A percentile compares a stretch with the other conserved stretches of the same genome.
These are phyloP conservation scores for Coilia nasus DNA, from an alignment of 2,797 vertebrate species.

Conservation along the genomic window DNA sequence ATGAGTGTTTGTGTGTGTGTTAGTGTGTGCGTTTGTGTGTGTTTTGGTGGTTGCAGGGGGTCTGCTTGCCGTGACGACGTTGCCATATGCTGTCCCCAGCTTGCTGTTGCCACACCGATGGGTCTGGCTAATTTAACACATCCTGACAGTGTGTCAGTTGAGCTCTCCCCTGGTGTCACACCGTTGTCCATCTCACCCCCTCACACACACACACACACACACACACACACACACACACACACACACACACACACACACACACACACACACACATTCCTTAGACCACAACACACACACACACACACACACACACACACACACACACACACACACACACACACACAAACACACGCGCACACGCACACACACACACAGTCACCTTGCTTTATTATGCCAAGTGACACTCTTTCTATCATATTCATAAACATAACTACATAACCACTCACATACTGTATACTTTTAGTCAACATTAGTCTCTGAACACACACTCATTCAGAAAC, in stretches of 20 bases:
- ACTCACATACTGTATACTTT: not conserved
- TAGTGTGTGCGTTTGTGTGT: conserved; percentile 43
- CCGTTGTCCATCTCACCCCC: conserved; percentile 28
- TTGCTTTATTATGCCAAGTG: conserved; percentile 54
- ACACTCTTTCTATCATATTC: not conserved
- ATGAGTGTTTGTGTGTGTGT: not conserved
- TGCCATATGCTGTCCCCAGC: conserved; percentile 85
- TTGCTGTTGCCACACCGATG: conserved; percentile 78
- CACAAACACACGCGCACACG: conserved; percentile 17
- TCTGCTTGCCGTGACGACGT: conserved; percentile 49
- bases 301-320: conserved; percentile 16
- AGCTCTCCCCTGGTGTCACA: conserved; percentile 70
- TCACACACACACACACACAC: conserved; percentile 37
- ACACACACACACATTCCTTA: not conserved
- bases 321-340: conserved; percentile 15
- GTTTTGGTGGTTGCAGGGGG: conserved; percentile 48
- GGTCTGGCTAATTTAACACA: conserved; percentile 79
- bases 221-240: conserved; percentile 21
- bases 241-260: conserved; percentile 47
- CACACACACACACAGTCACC: conserved; percentile 41
- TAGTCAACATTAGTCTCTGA: not conserved
- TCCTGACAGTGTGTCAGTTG: conserved; percentile 85
- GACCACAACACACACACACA: not conserved
- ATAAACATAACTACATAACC: conserved; percentile 11
- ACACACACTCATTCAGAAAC: not conserved